Percentiles rank a stretch among this genome's conserved stretches.
These are phyloP conservation scores for Aricia agestis DNA, from an alignment of 1,140 invertebrate genomes.

Conservation along the genomic window DNA sequence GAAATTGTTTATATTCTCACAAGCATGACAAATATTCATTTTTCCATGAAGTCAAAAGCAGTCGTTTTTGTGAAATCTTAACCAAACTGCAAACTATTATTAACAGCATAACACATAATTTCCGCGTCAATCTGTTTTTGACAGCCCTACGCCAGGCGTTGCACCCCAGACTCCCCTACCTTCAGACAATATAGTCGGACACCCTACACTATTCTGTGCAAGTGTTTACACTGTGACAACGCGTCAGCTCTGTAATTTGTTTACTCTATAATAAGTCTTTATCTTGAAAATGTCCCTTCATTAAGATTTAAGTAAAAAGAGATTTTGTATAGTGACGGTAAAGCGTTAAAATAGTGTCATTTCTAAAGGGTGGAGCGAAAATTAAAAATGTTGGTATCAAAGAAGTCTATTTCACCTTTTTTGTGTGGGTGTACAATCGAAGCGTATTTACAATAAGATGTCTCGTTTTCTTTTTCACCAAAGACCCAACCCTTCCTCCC, in stretches of 20 bases:
- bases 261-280: constrained; percentile 8
- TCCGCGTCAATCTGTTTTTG: constrained; percentile 3
- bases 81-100: not conserved
- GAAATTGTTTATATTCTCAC: too few species aligned
- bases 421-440: too few species aligned
- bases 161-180: constrained; percentile 31
- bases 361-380: not conserved
- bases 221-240: constrained; percentile 27
- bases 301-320: not conserved
- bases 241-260: constrained; percentile 15
- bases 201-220: constrained; percentile 40
- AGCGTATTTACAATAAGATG: too few species aligned
- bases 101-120: not conserved
- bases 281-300: constrained; percentile 8
- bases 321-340: not conserved
- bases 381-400: not conserved
- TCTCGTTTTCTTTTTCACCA: too few species aligned
- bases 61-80: not conserved
- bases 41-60: not conserved
- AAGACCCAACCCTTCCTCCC: not conserved
- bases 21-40: too few species aligned
- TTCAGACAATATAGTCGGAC: constrained; percentile 36
- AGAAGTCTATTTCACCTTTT: too few species aligned
- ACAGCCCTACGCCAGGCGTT: constrained; percentile 27
- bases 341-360: not conserved